A percentile compares a stretch with the other conserved stretches of the same genome.
Evolutionary conservation across 2,797 vertebrate genomes (phyloP).

Genomic region (Eospalax fontanierii): DNA sequence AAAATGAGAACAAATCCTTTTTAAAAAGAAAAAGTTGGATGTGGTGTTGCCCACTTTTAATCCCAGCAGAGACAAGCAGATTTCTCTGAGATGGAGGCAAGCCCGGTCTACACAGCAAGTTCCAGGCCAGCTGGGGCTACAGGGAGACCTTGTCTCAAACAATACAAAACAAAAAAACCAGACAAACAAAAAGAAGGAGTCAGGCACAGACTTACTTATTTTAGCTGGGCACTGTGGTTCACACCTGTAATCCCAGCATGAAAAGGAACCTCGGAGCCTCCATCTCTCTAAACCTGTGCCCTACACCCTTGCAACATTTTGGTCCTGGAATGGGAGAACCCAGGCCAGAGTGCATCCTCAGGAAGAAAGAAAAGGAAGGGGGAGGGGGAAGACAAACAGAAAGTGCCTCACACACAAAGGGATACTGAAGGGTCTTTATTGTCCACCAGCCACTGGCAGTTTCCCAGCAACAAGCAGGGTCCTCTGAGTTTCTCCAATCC

Average conservation of each 20-base stretch:
- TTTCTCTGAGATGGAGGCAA: too few species aligned
- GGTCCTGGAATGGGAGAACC: neutral
- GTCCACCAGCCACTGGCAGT: constrained; percentile 56
- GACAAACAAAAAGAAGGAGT: neutral
- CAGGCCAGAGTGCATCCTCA: neutral
- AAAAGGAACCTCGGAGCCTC: neutral
- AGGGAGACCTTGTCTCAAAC: too few species aligned
- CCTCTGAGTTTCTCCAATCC: constrained; percentile 53
- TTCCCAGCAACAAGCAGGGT: constrained; percentile 44
- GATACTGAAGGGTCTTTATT: constrained; percentile 80
- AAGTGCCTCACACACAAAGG: neutral
- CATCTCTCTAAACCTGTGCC: neutral
- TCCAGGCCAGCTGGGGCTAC: too few species aligned
- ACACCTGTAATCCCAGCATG: neutral
- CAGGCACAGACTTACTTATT: neutral
- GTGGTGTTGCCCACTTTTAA: too few species aligned
- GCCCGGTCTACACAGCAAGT: too few species aligned
- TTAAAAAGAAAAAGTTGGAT: too few species aligned
- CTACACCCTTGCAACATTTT: neutral
- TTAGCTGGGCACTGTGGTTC: neutral
- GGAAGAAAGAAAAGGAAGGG: neutral
- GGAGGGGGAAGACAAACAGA: neutral
- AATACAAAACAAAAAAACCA: neutral
- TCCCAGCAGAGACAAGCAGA: too few species aligned
- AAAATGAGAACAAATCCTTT: too few species aligned